Conservation (phyloP, 2,888 invertebrate species). For the Ectemnius continuus region DNA sequence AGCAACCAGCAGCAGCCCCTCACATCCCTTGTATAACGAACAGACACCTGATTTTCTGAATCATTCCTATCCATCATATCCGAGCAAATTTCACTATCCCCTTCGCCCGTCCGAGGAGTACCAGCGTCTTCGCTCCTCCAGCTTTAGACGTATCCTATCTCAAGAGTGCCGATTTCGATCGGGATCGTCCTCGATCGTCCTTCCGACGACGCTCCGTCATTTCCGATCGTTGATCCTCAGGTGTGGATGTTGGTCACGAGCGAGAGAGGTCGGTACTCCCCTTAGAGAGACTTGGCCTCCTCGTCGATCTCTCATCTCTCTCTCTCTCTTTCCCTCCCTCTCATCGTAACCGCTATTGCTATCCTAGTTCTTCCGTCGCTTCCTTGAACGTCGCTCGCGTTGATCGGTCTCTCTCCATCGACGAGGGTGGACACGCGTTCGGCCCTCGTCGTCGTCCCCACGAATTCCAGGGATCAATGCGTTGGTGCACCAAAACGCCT, state of each 20-base stretch:
- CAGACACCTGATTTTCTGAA: slow-evolving; percentile 13
- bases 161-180: not conserved
- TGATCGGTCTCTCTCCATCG: slow-evolving; percentile 15
- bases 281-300: slow-evolving; percentile 48
- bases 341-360: too few relatives aligned
- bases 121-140: too few relatives aligned
- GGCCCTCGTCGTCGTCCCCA: slow-evolving; percentile 61
- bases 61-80: slow-evolving; percentile 35
- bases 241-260: slow-evolving; percentile 57
- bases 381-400: not conserved
- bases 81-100: not conserved
- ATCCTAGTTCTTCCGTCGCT: too few relatives aligned
- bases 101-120: too few relatives aligned
- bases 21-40: not conserved
- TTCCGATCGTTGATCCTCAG: slow-evolving; percentile 50
- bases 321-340: slow-evolving; percentile 5
- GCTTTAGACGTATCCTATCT: too few relatives aligned
- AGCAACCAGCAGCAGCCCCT: not conserved
- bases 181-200: slow-evolving; percentile 47
- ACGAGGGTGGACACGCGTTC: slow-evolving; percentile 61
- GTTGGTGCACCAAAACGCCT: slow-evolving; percentile 80
- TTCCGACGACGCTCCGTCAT: slow-evolving; percentile 43
- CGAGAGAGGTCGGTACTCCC: slow-evolving; percentile 52
- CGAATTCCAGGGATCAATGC: slow-evolving; percentile 78
- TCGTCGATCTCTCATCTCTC: slow-evolving; percentile 23